Base-by-base conservation (phyloP, 2,113 vertebrate genomes). In the Euleptes europaea region DNA sequence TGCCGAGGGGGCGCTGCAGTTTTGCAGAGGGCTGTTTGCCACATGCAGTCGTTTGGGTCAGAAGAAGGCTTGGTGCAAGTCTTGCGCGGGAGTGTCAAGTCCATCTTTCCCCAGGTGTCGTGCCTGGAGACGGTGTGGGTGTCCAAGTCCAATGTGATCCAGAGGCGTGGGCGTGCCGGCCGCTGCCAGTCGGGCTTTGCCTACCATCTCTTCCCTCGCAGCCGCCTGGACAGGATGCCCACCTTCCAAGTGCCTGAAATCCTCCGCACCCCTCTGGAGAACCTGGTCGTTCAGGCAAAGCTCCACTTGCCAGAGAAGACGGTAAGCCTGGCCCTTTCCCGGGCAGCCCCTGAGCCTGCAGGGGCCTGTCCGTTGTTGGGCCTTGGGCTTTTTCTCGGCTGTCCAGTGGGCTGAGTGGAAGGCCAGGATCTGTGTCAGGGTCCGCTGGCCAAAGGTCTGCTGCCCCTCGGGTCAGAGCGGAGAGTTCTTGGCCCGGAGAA, bases 101-200 rank as follows among this genome's bases (percentile, higher is more conserved):
- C 26, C 9, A 1, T 57, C 35, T 60, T 0, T 74, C 71, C 40
- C 13, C 51, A 99, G 99, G 98, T 99, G 74, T 99, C 98, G 6
- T 98, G 98, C 94, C 93, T 99, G 93, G 98, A 99, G 88, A 99
- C 99, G 0, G 97, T 98, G 81, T 99, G 98, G 99, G 96, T 99
- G 73, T 99, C 99, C 5, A 96, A 94, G 78, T 98, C 98, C 0
- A 99, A 99, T 0, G 98, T 99, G 84, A 98, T 97, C 72, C 99
- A 99, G 95, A 95, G 99, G 79, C 96, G 97, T 42, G 99, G 99
- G 15, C 94, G 99, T 49, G 99, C 99, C 0, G 99, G 99, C 8
- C 97, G 99, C 87, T 99, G 99, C 89, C 98, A 98, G 91, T 98
- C 98, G 0, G 99, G 99, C 1, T 97, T 97, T 1, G 97, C 98